Conservation (phyloP, 2,888 invertebrate genomes). For the Apamea epomidion region DNA sequence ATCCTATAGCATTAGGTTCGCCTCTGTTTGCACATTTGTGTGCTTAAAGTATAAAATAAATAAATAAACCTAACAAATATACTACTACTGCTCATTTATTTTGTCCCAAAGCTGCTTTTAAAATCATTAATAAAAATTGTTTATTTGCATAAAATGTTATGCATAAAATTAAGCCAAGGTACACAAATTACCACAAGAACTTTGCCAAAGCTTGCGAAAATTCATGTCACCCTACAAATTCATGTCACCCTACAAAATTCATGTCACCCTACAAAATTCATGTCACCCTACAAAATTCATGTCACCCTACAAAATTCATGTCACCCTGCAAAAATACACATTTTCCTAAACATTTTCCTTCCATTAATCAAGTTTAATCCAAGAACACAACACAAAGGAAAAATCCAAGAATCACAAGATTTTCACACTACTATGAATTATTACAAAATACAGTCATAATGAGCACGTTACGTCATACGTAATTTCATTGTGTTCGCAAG, state of each 20-base stretch:
- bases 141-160: too few relatives aligned
- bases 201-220: too few relatives aligned
- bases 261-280: neutral
- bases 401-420: slow-evolving; percentile 30
- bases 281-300: neutral
- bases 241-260: neutral
- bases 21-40: too few relatives aligned
- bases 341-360: neutral
- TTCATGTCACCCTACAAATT: too few relatives aligned
- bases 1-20: neutral
- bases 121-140: too few relatives aligned
- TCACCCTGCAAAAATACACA: neutral
- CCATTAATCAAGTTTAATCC: slow-evolving; percentile 23
- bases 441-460: slow-evolving; percentile 42
- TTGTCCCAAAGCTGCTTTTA: too few relatives aligned
- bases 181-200: too few relatives aligned
- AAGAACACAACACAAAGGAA: slow-evolving; percentile 19
- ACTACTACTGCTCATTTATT: too few relatives aligned
- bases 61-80: too few relatives aligned
- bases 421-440: slow-evolving; percentile 50
- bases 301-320: neutral
- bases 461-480: slow-evolving; percentile 28
- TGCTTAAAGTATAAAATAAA: too few relatives aligned
- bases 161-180: too few relatives aligned
- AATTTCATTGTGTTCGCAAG: slow-evolving; percentile 47